Conservation (phyloP, 2,797 vertebrate species). For the Threskiornis aethiopicus region DNA sequence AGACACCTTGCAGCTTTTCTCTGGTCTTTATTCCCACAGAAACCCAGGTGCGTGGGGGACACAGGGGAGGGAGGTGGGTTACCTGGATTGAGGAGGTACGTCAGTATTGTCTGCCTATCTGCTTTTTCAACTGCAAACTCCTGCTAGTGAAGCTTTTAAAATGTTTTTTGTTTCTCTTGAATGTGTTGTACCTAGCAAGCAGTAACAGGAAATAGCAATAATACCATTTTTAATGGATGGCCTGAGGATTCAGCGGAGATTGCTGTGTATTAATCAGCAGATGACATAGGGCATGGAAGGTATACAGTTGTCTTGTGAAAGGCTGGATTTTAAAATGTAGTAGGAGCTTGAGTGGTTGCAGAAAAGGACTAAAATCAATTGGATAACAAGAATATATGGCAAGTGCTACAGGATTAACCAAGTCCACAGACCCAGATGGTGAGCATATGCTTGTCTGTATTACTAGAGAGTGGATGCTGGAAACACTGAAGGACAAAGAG, state of each 20-base stretch:
- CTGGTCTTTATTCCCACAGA: neutral
- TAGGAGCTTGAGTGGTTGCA: neutral
- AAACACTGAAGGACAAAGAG: neutral
- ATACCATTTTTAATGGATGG: neutral
- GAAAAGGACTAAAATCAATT: neutral
- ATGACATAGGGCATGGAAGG: neutral
- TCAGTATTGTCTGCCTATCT: neutral
- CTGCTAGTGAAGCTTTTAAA: neutral
- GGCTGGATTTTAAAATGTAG: neutral
- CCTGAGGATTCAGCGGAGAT: neutral
- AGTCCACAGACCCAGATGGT: neutral
- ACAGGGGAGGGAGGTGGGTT: neutral
- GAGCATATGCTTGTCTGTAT: neutral
- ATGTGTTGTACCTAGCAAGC: neutral
- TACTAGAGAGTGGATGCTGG: neutral
- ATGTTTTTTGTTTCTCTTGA: neutral
- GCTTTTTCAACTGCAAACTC: neutral
- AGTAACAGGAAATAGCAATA: neutral
- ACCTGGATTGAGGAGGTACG: neutral
- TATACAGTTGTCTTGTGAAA: neutral
- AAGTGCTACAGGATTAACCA: neutral
- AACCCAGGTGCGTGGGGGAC: conserved; percentile 40
- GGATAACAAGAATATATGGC: neutral
- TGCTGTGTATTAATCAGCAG: neutral
- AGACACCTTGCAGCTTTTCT: conserved; percentile 3